Base-by-base conservation (phyloP, 2,888 invertebrate species). In the Lapara coniferarum region DNA sequence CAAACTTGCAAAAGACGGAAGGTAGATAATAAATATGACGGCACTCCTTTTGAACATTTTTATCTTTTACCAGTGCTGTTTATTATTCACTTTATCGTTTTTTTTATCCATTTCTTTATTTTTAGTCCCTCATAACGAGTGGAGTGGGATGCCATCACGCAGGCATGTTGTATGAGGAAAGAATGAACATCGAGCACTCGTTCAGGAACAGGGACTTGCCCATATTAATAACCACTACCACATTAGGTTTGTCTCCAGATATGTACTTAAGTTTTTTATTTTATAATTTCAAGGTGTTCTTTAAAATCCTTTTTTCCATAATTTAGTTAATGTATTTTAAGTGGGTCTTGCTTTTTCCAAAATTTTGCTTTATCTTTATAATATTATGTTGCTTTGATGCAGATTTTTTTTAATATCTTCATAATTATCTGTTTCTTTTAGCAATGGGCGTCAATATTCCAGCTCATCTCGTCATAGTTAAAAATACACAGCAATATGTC, bases 381-480 rank as follows among this genome's bases (percentile, higher is more conserved):
- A 51, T 7, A 12, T 12, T 55, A 55, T 37, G 37, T 37, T 37
- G 37, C 8, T 37, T 37, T 37, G 37, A 37, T 37, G 2, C 37
- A 6, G 37, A 6, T 5, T 37, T 37, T 37, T 37, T 37, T 37
- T 37, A 8, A 4, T n/a, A n/a, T 37, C 8, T 7, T 8, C 5
- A 37, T 37, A 25, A 25, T 25, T 25, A 25, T 37, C 8, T 37
- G 5, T 37, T 71, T 67, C 30, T 84, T 86, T 67, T 93, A 92
- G 97, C 97, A 2, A 97, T 97, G 96, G 97, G 97, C 7, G 97
- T 97, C 0, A 97, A 97, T 88, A 89, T 97, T 57, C 97, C 97
- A 10, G 97, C 97, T 3, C 97, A 97, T 89, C 92, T 97, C 59
- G 97, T 97, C 6, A 95, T 97, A 25, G 93, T 97, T 56, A 97